Evolutionary conservation across 1,140 invertebrate species (phyloP).

Genomic region (Drosophila ananassae): DNA sequence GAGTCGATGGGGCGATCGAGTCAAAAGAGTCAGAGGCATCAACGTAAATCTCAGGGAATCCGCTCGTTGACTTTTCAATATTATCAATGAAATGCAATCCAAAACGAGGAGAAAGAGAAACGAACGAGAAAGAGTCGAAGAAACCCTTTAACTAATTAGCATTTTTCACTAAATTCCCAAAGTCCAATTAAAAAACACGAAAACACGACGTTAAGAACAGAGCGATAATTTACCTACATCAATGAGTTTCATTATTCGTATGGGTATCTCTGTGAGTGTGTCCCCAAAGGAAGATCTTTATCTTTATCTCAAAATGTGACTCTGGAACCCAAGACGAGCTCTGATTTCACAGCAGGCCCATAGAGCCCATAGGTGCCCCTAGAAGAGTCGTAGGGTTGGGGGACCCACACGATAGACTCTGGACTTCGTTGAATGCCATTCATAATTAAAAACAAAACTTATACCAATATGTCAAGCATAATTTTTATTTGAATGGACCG

Average conservation of each 20-base stretch:
- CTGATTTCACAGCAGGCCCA: conserved; percentile 76
- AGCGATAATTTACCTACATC: conserved; percentile 83
- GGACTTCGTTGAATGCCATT: conserved; percentile 54
- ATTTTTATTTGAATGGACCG: conserved; percentile 74
- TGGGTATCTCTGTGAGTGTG: conserved; percentile 35
- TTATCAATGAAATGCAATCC: conserved; percentile 80
- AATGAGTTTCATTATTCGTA: conserved; percentile 78
- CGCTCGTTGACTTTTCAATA: conserved; percentile 49
- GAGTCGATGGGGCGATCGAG: conserved; percentile 7
- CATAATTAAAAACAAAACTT: conserved; percentile 82
- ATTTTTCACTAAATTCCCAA: conserved; percentile 83
- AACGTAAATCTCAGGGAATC: conserved; percentile 57
- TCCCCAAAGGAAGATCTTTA: conserved; percentile 62
- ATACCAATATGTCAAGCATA: conserved; percentile 83
- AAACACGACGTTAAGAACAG: conserved; percentile 82
- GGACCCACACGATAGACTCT: conserved; percentile 58
- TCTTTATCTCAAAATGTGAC: conserved; percentile 64
- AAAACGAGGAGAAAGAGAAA: conserved; percentile 7
- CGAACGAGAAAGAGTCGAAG: conserved; percentile 17
- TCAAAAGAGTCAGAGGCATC: conserved; percentile 18
- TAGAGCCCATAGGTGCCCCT: neutral
- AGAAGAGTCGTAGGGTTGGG: conserved; percentile 6
- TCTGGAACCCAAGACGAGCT: conserved; percentile 54
- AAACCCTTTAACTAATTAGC: conserved; percentile 81
- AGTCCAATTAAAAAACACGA: conserved; percentile 82